These are phyloP conservation scores for Sylvicola cinctus DNA, from an alignment of 2,888 invertebrate species.

Conservation along the genomic window DNA sequence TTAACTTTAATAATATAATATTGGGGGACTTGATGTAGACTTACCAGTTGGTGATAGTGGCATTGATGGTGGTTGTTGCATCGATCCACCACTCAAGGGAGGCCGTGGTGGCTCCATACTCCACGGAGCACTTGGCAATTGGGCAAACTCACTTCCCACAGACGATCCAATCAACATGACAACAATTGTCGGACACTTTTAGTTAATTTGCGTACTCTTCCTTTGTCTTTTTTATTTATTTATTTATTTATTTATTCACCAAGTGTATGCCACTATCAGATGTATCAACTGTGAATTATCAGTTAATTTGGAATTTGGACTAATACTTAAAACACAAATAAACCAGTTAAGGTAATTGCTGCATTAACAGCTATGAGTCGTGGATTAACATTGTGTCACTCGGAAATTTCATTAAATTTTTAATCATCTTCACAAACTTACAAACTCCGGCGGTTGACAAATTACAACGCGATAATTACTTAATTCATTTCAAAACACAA, in stretches of 20 bases:
- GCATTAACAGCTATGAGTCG: too few relatives aligned
- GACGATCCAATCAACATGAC: constrained; percentile 18
- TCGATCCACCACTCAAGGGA: constrained; percentile 12
- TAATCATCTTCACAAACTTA: too few relatives aligned
- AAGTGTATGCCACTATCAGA: not conserved
- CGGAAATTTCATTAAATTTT: too few relatives aligned
- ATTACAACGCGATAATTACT: too few relatives aligned
- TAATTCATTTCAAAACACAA: not conserved
- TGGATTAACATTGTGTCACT: too few relatives aligned
- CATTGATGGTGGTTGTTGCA: constrained; percentile 24
- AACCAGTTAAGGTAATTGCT: too few relatives aligned
- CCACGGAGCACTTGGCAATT: constrained; percentile 15
- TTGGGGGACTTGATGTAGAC: too few relatives aligned
- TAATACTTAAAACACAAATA: constrained; percentile 1
- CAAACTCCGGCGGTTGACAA: too few relatives aligned
- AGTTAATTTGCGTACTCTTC: constrained; percentile 1
- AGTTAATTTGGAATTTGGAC: not conserved
- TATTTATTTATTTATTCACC: constrained; percentile 3
- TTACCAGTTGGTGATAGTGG: constrained; percentile 35
- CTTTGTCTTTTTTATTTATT: constrained; percentile 3
- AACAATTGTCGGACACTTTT: constrained; percentile 6
- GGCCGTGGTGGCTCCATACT: constrained; percentile 16
- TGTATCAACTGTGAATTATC: not conserved
- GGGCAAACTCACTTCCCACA: constrained; percentile 15
- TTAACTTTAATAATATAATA: too few relatives aligned